These are phyloP conservation scores for Micropterix aruncella DNA, from an alignment of 2,888 invertebrate species.

Conservation along the genomic window DNA sequence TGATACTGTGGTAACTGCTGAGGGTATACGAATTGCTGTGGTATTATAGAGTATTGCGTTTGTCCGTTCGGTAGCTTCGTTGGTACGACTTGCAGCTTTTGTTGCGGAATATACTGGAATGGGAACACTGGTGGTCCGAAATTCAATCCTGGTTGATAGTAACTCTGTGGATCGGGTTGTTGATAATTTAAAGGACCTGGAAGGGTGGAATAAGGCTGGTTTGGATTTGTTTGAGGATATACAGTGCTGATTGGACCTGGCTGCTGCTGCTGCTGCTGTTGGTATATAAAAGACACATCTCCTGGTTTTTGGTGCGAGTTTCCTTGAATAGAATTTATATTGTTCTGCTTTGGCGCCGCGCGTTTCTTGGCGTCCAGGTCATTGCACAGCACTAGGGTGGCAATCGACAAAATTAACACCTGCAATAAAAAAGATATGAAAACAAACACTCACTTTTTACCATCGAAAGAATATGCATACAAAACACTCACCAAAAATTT, in stretches of 20 bases:
- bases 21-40: constrained; percentile 21
- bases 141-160: constrained; percentile 4
- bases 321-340: constrained; percentile 27
- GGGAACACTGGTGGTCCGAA: constrained; percentile 11
- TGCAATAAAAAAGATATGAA: background rate
- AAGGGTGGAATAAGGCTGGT: constrained; percentile 19
- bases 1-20: constrained; percentile 13
- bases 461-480: too few species aligned
- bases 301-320: constrained; percentile 30
- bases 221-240: constrained; percentile 20
- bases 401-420: constrained; percentile 21
- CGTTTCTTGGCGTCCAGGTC: constrained; percentile 32
- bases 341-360: constrained; percentile 23
- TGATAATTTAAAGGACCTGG: constrained; percentile 10
- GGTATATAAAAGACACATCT: constrained; percentile 26
- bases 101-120: constrained; percentile 28
- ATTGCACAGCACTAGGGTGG: constrained; percentile 22
- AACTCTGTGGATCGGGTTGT: constrained; percentile 3
- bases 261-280: constrained; percentile 17
- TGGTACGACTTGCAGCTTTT: constrained; percentile 29
- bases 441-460: too few species aligned
- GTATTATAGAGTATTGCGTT: constrained; percentile 25
- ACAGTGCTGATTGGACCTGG: constrained; percentile 8
- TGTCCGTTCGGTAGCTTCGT: constrained; percentile 24
- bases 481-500: background rate